Evolutionary conservation across 1,140 invertebrate species (phyloP).

Genomic region (Megathymus violae): DNA sequence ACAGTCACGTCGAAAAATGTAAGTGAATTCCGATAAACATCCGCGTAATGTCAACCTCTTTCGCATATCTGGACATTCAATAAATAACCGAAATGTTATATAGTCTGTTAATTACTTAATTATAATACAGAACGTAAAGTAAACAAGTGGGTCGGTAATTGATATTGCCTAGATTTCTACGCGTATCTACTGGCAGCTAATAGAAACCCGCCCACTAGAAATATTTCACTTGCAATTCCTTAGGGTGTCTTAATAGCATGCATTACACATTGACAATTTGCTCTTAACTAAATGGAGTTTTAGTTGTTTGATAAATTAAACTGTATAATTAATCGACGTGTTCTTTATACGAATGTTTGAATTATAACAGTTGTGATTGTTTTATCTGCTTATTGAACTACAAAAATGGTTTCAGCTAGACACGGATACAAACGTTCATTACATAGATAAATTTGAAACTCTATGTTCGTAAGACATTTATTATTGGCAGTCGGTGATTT

Average conservation of each 20-base stretch:
- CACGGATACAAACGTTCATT: too few relatives aligned
- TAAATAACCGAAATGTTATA: conserved; percentile 28
- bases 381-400: too few relatives aligned
- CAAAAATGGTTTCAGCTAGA: too few relatives aligned
- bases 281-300: conserved; percentile 5
- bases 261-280: conserved; percentile 20
- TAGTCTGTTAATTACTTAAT: conserved; percentile 23
- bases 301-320: too few relatives aligned
- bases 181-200: conserved; percentile 11
- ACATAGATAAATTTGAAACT: too few relatives aligned
- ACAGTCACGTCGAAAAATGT: conserved; percentile 28
- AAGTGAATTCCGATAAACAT: background rate
- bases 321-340: too few relatives aligned
- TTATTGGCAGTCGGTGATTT: too few relatives aligned
- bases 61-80: conserved; percentile 14
- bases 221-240: conserved; percentile 7
- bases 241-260: conserved; percentile 7
- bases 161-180: conserved; percentile 27
- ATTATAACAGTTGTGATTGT: too few relatives aligned
- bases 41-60: background rate
- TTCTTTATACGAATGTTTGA: too few relatives aligned
- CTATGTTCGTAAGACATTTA: too few relatives aligned
- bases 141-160: conserved; percentile 30
- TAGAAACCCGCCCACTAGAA: conserved; percentile 18
- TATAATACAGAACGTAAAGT: conserved; percentile 28